Evolutionary conservation across 2,113 vertebrate genomes (phyloP).

Genomic region (Electrona antarctica): DNA sequence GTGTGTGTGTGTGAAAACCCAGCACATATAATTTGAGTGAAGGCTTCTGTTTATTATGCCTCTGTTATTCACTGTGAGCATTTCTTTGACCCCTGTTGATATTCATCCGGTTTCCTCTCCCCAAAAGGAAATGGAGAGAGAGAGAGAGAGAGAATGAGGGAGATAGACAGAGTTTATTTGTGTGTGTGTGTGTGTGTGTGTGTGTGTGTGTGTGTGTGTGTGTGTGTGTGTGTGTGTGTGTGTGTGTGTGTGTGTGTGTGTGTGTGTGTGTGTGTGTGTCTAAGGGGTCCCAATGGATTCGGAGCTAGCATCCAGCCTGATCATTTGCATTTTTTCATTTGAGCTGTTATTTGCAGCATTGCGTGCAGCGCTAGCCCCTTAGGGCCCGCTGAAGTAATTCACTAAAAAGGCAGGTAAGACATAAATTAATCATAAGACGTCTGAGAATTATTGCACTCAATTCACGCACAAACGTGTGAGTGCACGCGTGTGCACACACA

Average conservation of each 20-base stretch:
- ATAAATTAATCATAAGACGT: slow-evolving; percentile 75
- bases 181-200: slow-evolving; percentile 34
- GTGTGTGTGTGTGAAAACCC: slow-evolving; percentile 65
- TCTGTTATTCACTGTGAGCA: slow-evolving; percentile 70
- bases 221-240: slow-evolving; percentile 8
- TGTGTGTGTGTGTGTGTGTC: slow-evolving; percentile 34
- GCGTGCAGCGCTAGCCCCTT: slow-evolving; percentile 61
- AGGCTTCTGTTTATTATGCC: slow-evolving; percentile 75
- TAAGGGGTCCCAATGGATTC: slow-evolving; percentile 68
- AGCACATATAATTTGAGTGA: slow-evolving; percentile 77
- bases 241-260: slow-evolving; percentile 31
- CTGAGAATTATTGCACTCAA: slow-evolving; percentile 61
- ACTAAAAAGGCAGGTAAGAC: slow-evolving; percentile 78
- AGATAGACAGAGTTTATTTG: slow-evolving; percentile 17
- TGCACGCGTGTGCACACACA: slow-evolving; percentile 4
- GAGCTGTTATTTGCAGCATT: slow-evolving; percentile 77
- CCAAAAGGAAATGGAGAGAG: slow-evolving; percentile 36
- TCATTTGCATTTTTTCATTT: slow-evolving; percentile 81
- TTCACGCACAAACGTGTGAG: slow-evolving; percentile 9
- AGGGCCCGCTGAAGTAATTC: slow-evolving; percentile 66
- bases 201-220: neutral
- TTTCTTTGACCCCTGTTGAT: slow-evolving; percentile 75
- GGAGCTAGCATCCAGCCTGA: slow-evolving; percentile 60
- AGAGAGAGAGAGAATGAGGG: slow-evolving; percentile 23
- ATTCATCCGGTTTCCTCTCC: slow-evolving; percentile 67